Percentiles rank a stretch among this genome's conserved stretches.
Conservation (phyloP, 2,113 vertebrate genomes). For the Tinamus guttatus region DNA sequence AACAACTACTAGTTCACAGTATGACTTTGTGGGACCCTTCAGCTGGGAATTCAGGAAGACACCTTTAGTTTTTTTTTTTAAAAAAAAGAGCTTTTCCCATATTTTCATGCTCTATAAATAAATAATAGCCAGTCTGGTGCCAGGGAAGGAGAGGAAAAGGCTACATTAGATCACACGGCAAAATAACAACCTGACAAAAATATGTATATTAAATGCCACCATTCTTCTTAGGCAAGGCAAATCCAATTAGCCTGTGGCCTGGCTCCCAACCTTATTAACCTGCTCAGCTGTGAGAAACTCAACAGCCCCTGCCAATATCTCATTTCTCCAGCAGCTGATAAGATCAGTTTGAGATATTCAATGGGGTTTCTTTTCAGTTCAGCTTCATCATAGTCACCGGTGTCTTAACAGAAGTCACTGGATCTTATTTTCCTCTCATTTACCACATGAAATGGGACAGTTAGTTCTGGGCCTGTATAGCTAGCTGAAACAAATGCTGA, state of each 20-base stretch:
- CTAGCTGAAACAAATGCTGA: slow-evolving; percentile 85
- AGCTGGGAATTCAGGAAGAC: slow-evolving; percentile 76
- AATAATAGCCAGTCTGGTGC: neutral
- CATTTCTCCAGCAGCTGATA: slow-evolving; percentile 94
- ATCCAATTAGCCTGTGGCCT: slow-evolving; percentile 97
- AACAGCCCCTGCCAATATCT: slow-evolving; percentile 95
- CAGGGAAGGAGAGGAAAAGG: neutral
- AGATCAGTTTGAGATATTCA: slow-evolving; percentile 94
- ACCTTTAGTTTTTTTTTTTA: slow-evolving; percentile 16
- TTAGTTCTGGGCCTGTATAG: slow-evolving; percentile 80
- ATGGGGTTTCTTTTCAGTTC: slow-evolving; percentile 85
- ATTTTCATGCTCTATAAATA: slow-evolving; percentile 23
- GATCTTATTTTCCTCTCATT: slow-evolving; percentile 82
- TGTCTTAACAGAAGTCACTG: slow-evolving; percentile 79
- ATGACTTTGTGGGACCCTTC: slow-evolving; percentile 38
- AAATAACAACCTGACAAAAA: neutral
- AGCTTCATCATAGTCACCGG: slow-evolving; percentile 82
- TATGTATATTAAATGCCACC: neutral
- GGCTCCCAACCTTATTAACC: slow-evolving; percentile 96
- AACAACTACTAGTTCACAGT: slow-evolving; percentile 74
- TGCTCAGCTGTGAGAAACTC: slow-evolving; percentile 91
- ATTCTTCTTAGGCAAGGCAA: slow-evolving; percentile 74
- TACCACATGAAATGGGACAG: slow-evolving; percentile 84
- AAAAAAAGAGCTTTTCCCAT: neutral
- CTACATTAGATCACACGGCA: neutral